These are phyloP conservation scores for Lampris megalopsis DNA, from an alignment of 2,113 vertebrate genomes.

Conservation along the genomic window DNA sequence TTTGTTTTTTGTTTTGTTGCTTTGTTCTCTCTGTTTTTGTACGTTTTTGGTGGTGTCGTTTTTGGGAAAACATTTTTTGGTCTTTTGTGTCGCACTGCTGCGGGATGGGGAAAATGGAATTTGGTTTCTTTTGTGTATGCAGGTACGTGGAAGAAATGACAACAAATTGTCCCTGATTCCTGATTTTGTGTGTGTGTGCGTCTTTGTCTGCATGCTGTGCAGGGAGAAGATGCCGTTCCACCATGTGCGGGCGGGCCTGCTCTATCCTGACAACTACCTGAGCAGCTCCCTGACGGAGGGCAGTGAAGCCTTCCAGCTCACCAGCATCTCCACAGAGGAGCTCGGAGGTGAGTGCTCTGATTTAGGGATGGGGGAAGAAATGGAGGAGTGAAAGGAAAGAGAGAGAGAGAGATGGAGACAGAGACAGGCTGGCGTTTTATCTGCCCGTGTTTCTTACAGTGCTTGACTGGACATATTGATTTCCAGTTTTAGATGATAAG, in stretches of 20 bases:
- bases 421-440: not conserved
- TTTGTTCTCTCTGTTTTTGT: no score
- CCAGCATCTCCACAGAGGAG: slow-evolving; percentile 96
- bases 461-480: slow-evolving; percentile 64
- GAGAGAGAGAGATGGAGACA: not conserved
- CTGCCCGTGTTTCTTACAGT: slow-evolving; percentile 29
- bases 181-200: slow-evolving; percentile 26
- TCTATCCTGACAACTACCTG: slow-evolving; percentile 98
- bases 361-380: not conserved
- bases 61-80: no score
- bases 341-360: slow-evolving; percentile 89
- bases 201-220: slow-evolving; percentile 32
- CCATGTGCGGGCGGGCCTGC: slow-evolving; percentile 95
- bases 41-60: no score
- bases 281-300: slow-evolving; percentile 92
- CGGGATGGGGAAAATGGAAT: no score
- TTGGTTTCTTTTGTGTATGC: no score
- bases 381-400: not conserved
- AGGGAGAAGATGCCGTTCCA: slow-evolving; percentile 99
- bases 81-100: no score
- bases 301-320: slow-evolving; percentile 94
- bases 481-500: slow-evolving; percentile 63
- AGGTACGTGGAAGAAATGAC: no score
- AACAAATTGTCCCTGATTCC: no score
- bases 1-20: no score